Percentiles rank a stretch among this genome's conserved stretches.
Conservation (phyloP, 2,888 invertebrate genomes). For the Muschampia staudingeri region DNA sequence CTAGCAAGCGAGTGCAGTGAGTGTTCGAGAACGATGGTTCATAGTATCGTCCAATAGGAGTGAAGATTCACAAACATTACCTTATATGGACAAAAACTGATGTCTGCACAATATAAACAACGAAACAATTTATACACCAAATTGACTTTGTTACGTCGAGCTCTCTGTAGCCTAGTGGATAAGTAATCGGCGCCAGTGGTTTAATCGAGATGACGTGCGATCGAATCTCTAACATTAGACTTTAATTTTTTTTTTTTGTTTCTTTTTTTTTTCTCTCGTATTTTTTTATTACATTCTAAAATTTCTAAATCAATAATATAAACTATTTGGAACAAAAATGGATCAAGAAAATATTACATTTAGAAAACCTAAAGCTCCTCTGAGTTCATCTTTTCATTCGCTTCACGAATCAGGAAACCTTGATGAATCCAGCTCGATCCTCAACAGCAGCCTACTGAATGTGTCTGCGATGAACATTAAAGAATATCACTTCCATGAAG, state of each 20-base stretch:
- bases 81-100: neutral
- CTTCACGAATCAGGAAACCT: slow-evolving; percentile 1
- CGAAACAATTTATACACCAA: neutral
- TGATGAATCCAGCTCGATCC: neutral
- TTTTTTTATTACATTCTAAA: neutral
- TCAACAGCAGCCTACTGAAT: neutral
- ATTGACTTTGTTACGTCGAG: neutral
- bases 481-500: neutral
- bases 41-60: neutral
- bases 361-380: neutral
- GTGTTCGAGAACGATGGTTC: neutral
- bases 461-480: neutral
- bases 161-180: neutral
- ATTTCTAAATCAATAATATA: no score
- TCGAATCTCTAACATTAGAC: no score
- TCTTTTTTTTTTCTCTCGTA: neutral
- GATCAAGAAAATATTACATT: neutral
- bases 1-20: neutral
- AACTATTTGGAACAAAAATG: neutral
- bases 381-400: slow-evolving; percentile 8
- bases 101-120: neutral
- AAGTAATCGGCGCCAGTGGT: neutral
- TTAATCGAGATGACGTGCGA: neutral
- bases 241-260: no score
- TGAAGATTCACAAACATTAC: neutral